phyloP scores from a whole-genome alignment of 2,888 invertebrate species.

The Zelleria hepariella region DNA sequence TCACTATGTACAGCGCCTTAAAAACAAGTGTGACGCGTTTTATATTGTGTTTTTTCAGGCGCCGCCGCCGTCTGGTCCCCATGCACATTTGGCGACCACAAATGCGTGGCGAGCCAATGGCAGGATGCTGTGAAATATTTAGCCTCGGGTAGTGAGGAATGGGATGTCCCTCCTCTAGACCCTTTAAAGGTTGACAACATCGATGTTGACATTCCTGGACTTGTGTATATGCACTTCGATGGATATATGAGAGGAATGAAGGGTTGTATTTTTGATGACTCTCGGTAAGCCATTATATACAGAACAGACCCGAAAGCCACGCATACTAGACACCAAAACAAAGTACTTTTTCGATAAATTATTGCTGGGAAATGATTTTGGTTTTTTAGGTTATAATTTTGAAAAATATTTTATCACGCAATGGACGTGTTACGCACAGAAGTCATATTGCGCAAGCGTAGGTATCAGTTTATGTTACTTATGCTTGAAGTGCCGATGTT shows the following conservation, averaged over 20 bases:
- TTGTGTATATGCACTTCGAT: constrained; percentile 27
- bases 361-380: no score
- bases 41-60: neutral
- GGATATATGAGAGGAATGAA: constrained; percentile 30
- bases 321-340: no score
- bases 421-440: no score
- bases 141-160: constrained; percentile 27
- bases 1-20: no score
- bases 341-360: no score
- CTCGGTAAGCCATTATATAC: constrained; percentile 20
- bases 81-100: constrained; percentile 27
- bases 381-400: no score
- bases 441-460: no score
- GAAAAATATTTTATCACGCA: no score
- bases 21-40: no score
- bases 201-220: constrained; percentile 19
- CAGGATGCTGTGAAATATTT: constrained; percentile 19
- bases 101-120: constrained; percentile 24
- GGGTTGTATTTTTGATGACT: constrained; percentile 27
- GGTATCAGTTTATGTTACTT: no score
- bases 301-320: no score
- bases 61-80: constrained; percentile 12
- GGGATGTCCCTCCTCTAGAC: constrained; percentile 31
- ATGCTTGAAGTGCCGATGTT: no score
- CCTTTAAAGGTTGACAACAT: constrained; percentile 27